Evolutionary conservation across 1,140 invertebrate genomes (phyloP).

Genomic region (Meteorus sp.): DNA sequence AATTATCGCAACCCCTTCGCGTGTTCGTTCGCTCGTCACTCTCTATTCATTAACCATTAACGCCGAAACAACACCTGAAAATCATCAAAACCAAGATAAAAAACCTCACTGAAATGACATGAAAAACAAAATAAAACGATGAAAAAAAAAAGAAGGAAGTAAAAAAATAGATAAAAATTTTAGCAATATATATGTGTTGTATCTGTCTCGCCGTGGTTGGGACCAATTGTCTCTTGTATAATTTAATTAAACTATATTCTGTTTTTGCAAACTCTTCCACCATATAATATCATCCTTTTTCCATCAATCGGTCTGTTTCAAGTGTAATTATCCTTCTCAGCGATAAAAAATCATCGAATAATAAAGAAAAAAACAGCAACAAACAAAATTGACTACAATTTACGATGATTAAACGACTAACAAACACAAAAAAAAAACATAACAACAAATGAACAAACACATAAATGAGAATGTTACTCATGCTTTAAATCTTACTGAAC

Average conservation of each 20-base stretch:
- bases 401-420: not conserved
- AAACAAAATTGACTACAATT: not conserved
- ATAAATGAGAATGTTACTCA: too few relatives aligned
- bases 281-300: not conserved
- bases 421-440: slow-evolving; percentile 8
- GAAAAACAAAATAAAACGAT: too few relatives aligned
- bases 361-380: not conserved
- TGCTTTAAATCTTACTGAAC: too few relatives aligned
- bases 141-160: too few relatives aligned
- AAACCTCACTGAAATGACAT: too few relatives aligned
- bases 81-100: too few relatives aligned
- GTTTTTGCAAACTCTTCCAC: not conserved
- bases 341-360: not conserved
- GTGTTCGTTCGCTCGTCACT: too few relatives aligned
- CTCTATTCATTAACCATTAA: too few relatives aligned
- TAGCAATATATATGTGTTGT: slow-evolving; percentile 16
- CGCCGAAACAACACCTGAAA: too few relatives aligned
- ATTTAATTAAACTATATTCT: slow-evolving; percentile 1
- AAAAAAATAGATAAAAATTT: slow-evolving; percentile 15
- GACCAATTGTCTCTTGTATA: slow-evolving; percentile 32
- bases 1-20: too few relatives aligned
- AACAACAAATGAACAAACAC: too few relatives aligned
- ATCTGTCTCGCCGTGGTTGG: slow-evolving; percentile 37
- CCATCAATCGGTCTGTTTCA: not conserved
- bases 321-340: slow-evolving; percentile 3